Evolutionary conservation across 2,888 invertebrate species (phyloP).

Genomic region (Chloroclysta siterata): DNA sequence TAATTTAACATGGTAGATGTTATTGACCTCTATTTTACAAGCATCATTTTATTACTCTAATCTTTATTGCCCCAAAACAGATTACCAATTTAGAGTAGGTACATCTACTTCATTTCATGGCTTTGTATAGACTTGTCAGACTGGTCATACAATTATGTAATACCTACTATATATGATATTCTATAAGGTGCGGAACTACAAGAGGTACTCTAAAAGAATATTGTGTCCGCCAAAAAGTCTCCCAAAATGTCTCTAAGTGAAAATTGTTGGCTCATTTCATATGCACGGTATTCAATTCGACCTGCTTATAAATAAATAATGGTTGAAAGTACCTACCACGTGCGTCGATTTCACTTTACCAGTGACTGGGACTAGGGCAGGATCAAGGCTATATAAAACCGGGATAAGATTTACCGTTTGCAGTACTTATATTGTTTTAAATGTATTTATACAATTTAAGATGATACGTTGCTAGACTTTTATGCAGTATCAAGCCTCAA

Average conservation of each 20-base stretch:
- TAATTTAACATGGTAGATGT: conserved; percentile 24
- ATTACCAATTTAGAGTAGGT: conserved; percentile 1
- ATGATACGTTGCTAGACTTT: too few species aligned
- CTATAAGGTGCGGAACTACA: too few species aligned
- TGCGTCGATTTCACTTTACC: conserved; percentile 39
- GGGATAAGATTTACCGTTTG: conserved; percentile 31
- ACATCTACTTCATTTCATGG: background rate
- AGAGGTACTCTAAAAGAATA: background rate
- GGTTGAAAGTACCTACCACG: conserved; percentile 43
- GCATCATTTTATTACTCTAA: conserved; percentile 11
- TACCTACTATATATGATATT: too few species aligned
- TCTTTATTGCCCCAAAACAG: conserved; percentile 17
- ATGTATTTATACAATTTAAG: too few species aligned
- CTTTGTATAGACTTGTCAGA: background rate
- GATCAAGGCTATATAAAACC: conserved; percentile 43
- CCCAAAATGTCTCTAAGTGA: conserved; percentile 54
- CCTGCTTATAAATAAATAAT: conserved; percentile 49
- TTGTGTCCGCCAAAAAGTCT: conserved; percentile 27
- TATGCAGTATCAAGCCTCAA: too few species aligned
- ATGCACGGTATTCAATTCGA: conserved; percentile 58
- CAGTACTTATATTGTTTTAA: background rate
- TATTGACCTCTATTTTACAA: conserved; percentile 33
- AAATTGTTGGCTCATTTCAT: conserved; percentile 62
- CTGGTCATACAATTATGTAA: background rate
- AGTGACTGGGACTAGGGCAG: conserved; percentile 53